Evolutionary conservation across 2,888 invertebrate genomes (phyloP), one percentile per base, ranked within the genome.

Genomic region (Phengaris alcon): DNA sequence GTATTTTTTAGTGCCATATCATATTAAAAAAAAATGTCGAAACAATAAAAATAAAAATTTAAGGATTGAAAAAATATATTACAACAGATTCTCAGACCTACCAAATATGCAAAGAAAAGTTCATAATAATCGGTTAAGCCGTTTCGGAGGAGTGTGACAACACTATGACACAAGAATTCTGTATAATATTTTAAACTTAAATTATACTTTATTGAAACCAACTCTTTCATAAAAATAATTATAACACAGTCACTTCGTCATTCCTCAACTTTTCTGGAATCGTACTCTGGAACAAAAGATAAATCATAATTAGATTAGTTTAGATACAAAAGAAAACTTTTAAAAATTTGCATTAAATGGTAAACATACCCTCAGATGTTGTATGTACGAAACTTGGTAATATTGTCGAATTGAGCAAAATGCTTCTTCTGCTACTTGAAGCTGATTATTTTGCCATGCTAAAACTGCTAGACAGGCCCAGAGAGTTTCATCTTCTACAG

Each of bases 381-480:
- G 97, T 80, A 98, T 95, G 83, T 97, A 98, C 82, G 95, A 95
- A 1, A 98, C 97, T 95, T 98, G 97, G 82, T 98, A 90, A 75
- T 93, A 93, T 77, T 92, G 91, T 68, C 86, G 87, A 77, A 94
- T 93, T 3, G 91, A 82, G 6, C 98, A 97, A 87, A 98, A 99
- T 0, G 99, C 98, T 84, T 99, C 97, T 91, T 99, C 99, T 15
- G 99, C 98, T 7, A 98, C 96, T 77, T 96, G 95, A 75, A 98
- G 89, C 82, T 99, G 97, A 85, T 97, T 96, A 78, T 96, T 96
- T 80, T 97, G 96, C 76, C 97, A 97, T 0, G 99, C 96, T 86
- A 99, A 94, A 0, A 98, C 98, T 0, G 99, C 99, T 80, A 99
- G 93, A 80, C 98, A 98, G 0, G 98, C 97, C 99, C 99, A 99